phyloP scores from a whole-genome alignment of 2,888 invertebrate species.

The Volucella zonaria region DNA sequence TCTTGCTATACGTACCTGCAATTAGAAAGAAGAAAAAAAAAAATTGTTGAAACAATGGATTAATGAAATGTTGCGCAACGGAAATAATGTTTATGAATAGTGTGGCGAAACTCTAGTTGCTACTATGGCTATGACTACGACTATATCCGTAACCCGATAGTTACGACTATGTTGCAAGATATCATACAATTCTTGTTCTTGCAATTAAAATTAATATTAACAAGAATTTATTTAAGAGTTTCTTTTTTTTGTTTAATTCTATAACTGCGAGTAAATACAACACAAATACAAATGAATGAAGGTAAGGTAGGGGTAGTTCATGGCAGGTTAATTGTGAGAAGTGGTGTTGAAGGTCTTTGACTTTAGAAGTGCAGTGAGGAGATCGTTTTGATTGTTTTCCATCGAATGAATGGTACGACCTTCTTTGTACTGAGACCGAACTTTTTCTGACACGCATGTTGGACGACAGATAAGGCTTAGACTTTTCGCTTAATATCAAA shows the following conservation, averaged over 20 bases:
- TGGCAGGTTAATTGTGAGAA: background rate
- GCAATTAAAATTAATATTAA: conserved; percentile 48
- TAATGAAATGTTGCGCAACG: conserved; percentile 70
- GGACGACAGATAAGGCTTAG: too few relatives aligned
- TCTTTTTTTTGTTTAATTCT: background rate
- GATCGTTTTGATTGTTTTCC: too few relatives aligned
- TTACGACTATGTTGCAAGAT: conserved; percentile 38
- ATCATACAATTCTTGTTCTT: background rate
- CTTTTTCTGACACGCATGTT: too few relatives aligned
- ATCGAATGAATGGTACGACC: too few relatives aligned
- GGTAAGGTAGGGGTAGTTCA: background rate
- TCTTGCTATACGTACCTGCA: conserved; percentile 64
- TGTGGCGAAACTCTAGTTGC: conserved; percentile 32
- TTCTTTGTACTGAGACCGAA: too few relatives aligned
- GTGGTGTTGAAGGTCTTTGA: conserved; percentile 6
- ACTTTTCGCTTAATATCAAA: too few relatives aligned
- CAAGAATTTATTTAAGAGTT: conserved; percentile 24
- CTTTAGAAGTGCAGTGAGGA: background rate
- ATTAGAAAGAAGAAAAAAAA: conserved; percentile 56
- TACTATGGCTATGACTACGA: background rate
- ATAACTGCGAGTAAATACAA: too few relatives aligned
- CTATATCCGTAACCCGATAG: too few relatives aligned
- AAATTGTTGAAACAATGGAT: conserved; percentile 64
- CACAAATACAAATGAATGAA: too few relatives aligned
- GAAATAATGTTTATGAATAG: conserved; percentile 66